These are phyloP conservation scores for Polyommatus icarus DNA, from an alignment of 2,888 invertebrate genomes.

Conservation along the genomic window DNA sequence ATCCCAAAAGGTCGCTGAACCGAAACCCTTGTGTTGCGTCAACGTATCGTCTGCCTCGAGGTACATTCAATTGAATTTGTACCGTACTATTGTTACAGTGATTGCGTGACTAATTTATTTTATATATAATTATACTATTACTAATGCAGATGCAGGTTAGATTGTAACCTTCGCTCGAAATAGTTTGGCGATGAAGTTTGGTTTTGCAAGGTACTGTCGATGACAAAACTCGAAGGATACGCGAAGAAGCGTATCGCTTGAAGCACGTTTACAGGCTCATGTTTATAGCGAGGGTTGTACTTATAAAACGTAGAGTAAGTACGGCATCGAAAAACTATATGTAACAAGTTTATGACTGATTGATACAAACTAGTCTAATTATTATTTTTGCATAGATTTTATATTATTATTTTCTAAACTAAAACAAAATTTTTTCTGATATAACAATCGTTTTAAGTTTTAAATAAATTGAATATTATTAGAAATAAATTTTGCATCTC, in stretches of 20 bases:
- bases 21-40: slow-evolving; percentile 73
- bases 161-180: slow-evolving; percentile 29
- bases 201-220: slow-evolving; percentile 11
- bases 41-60: slow-evolving; percentile 71
- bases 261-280: not conserved
- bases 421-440: too few species aligned
- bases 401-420: too few species aligned
- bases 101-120: slow-evolving; percentile 64
- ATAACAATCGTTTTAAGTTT: too few species aligned
- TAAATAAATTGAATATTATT: not conserved
- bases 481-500: slow-evolving; percentile 5
- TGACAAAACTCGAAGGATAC: not conserved
- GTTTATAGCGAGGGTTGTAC: not conserved
- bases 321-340: not conserved
- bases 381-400: too few species aligned
- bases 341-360: not conserved
- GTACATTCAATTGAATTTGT: slow-evolving; percentile 71
- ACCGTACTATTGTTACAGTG: slow-evolving; percentile 64
- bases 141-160: slow-evolving; percentile 46
- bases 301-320: not conserved
- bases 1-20: slow-evolving; percentile 75
- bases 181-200: not conserved
- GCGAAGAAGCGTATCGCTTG: not conserved
- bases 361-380: too few species aligned
- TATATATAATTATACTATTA: slow-evolving; percentile 53